These are phyloP conservation scores for Parnassius smintheus DNA, from an alignment of 2,888 invertebrate species.

Conservation along the genomic window DNA sequence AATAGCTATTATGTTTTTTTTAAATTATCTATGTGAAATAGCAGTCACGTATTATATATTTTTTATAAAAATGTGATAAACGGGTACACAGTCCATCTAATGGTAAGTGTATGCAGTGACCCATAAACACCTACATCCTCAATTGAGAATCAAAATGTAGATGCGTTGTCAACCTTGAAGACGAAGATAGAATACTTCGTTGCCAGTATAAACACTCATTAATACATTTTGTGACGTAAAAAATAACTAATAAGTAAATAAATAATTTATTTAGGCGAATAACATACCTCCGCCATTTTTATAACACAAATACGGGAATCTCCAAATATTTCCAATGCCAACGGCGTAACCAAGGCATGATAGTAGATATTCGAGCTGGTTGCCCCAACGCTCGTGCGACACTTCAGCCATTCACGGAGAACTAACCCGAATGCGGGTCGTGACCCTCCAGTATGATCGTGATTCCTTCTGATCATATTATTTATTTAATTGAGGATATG, in stretches of 20 bases:
- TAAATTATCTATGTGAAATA: no score
- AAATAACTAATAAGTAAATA: not conserved
- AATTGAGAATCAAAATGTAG: no score
- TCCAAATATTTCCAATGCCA: slow-evolving; percentile 92
- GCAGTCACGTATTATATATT: no score
- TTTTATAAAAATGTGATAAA: no score
- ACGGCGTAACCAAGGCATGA: slow-evolving; percentile 92
- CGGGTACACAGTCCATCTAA: no score
- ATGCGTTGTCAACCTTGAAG: no score
- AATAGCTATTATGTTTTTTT: no score
- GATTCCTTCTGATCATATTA: slow-evolving; percentile 33
- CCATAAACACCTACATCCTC: no score
- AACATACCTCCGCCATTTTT: slow-evolving; percentile 90
- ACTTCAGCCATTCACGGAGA: slow-evolving; percentile 51
- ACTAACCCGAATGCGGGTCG: slow-evolving; percentile 35
- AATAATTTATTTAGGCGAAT: not conserved
- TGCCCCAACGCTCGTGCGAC: slow-evolving; percentile 85
- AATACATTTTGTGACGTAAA: no score
- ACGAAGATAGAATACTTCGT: no score
- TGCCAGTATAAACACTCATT: no score
- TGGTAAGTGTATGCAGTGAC: no score
- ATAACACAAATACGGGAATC: slow-evolving; percentile 93
- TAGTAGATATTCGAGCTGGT: slow-evolving; percentile 88
- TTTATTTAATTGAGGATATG: slow-evolving; percentile 52
- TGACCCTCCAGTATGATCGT: slow-evolving; percentile 33